phyloP scores from a whole-genome alignment of 1,140 invertebrate genomes.

The Drosophila subpulchrella region DNA sequence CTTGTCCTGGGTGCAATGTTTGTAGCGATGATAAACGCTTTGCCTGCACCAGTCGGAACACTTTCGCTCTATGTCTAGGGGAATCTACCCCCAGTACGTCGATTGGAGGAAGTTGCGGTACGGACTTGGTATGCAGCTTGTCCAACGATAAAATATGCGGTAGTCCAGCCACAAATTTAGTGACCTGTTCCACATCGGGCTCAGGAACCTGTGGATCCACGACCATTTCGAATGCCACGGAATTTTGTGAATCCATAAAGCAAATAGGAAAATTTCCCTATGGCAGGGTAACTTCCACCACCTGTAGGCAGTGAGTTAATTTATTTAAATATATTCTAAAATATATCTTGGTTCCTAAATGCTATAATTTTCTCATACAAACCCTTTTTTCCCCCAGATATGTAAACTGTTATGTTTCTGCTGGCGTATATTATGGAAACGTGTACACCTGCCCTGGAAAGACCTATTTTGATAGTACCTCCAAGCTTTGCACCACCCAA shows the following conservation, averaged over 20 bases:
- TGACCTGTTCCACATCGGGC: slow-evolving; percentile 11
- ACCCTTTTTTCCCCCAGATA: slow-evolving; percentile 31
- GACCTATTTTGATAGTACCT: slow-evolving; percentile 42
- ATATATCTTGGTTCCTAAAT: too few relatives aligned
- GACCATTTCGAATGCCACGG: slow-evolving; percentile 22
- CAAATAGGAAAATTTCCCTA: slow-evolving; percentile 51
- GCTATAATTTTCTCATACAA: too few relatives aligned
- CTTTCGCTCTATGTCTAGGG: slow-evolving; percentile 50
- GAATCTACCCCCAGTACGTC: not conserved
- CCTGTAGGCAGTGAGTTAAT: slow-evolving; percentile 48
- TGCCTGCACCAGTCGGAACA: slow-evolving; percentile 39
- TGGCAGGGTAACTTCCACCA: slow-evolving; percentile 23
- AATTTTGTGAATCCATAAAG: slow-evolving; percentile 24
- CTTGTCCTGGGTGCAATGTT: slow-evolving; percentile 14
- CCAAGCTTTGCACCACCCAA: slow-evolving; percentile 9
- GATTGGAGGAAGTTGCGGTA: slow-evolving; percentile 39
- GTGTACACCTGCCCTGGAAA: slow-evolving; percentile 41
- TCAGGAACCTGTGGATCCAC: not conserved
- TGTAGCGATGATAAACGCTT: slow-evolving; percentile 7
- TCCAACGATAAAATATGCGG: slow-evolving; percentile 29
- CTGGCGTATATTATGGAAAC: slow-evolving; percentile 25
- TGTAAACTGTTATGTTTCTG: slow-evolving; percentile 22
- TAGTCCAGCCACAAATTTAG: not conserved
- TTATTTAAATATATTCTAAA: too few relatives aligned
- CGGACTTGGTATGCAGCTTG: slow-evolving; percentile 31